phyloP scores from a whole-genome alignment of 2,888 invertebrate species.

The Hybos culiciformis region DNA sequence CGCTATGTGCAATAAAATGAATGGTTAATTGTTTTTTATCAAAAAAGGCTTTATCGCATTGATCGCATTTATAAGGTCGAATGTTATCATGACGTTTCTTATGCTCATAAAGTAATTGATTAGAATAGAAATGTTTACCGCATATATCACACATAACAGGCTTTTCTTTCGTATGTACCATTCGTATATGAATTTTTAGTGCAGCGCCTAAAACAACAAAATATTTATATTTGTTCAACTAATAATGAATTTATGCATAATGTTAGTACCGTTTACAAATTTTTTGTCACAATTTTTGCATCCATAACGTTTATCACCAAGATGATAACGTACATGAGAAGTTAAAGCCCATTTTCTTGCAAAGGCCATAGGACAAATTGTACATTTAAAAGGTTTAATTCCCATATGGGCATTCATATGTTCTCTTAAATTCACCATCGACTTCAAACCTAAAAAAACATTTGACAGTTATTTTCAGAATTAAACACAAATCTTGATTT shows the following conservation, averaged over 20 bases:
- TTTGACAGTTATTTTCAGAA: too few relatives aligned
- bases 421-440: neutral
- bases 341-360: neutral
- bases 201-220: too few relatives aligned
- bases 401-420: neutral
- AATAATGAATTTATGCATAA: too few relatives aligned
- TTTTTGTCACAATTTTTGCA: slow-evolving; percentile 1
- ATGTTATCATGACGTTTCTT: slow-evolving; percentile 45
- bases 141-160: slow-evolving; percentile 41
- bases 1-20: neutral
- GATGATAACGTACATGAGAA: neutral
- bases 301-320: neutral
- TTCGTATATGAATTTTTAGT: slow-evolving; percentile 1
- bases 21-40: slow-evolving; percentile 45
- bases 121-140: slow-evolving; percentile 43
- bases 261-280: too few relatives aligned
- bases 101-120: slow-evolving; percentile 44
- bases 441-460: neutral
- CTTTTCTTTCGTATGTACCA: neutral
- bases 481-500: too few relatives aligned
- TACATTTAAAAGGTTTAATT: neutral
- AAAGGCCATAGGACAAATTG: neutral
- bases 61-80: slow-evolving; percentile 44
- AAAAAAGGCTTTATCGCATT: slow-evolving; percentile 41
- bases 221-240: too few relatives aligned